Base-by-base conservation (phyloP, 1,140 invertebrate species). In the Drosophila lacertosa region DNA sequence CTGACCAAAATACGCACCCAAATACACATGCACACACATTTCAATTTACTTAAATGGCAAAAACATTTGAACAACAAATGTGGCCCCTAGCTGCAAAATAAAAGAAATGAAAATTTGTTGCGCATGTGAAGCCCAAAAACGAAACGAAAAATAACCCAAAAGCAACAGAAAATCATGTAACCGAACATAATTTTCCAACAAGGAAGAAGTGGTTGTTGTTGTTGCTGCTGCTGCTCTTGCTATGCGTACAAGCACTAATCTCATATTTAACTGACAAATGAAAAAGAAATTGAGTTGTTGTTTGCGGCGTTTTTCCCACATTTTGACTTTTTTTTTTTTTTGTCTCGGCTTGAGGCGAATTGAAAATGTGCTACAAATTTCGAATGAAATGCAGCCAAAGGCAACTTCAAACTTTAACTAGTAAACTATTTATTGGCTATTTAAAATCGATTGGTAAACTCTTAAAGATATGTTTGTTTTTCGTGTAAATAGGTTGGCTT, bases 11-110 rank as follows among this genome's bases (percentile, higher is more conserved):
- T 24, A 16, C 6, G 39, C 57, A 22, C 33, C 7, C 20, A 9
- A 29, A 58, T 6, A 48, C n/a, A 33, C 33, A 18, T 40, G 32
- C 20, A 20, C 65, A 33, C 9, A 32, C 42, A 79, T 84, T 78
- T 76, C 47, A 75, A 72, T 78, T 78, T 78, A 69, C 58, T 57
- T 50, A 76, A 84, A 83, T 75, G 51, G 58, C 58, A 72, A 48
- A 78, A 39, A 62, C 51, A 82, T 72, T 68, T 68, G 42, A 57
- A 64, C 58, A 67, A 47, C 70, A 75, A 77, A 74, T 71, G 74
- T 45, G 54, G 35, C 54, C 67, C 57, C 26, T 10, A 54, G 42
- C 40, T 54, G 18, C 11, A 42, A 57, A 77, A 63, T 45, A 50
- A 50, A n/a, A 50, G 65, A 78, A 74, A 69, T 76, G 45, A 64